Base-by-base conservation (phyloP, 2,888 invertebrate species). In the Pecten maximus region DNA sequence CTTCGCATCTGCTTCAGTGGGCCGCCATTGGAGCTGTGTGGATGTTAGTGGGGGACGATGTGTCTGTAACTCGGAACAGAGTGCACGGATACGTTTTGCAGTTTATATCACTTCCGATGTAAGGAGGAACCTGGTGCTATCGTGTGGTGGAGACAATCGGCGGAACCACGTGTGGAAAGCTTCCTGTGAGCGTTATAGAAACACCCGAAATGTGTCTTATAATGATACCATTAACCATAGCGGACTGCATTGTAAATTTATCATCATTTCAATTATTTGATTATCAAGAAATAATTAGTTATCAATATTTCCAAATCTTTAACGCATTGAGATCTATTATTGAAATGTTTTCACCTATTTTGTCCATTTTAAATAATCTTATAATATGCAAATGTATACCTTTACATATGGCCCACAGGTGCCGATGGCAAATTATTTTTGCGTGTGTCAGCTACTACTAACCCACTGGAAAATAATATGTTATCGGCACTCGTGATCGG, bases 91-190 rank as follows among this genome's bases (percentile, higher is more conserved):
- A 23, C 35, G 23, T 74, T 74, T 35, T 74, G 74, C 74, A 74
- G 74, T 35, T 74, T 35, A 74, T 35, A 35, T 35, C 8, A 35
- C 74, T 74, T 74, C 74, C 74, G 23, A 35, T 12, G 35, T 35
- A 10, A 35, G 74, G 74, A 74, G 74, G 74, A 74, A 28, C 35
- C 74, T 74, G 74, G 74, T 74, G 74, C 74, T 74, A 74, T 74
- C 28, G 4, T 35, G 35, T 74, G 74, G 35, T 10, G 35, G 23
- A 35, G 74, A 74, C 74, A 74, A 74, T 74, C 35, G 35, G 35
- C 50, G 50, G 50, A 54, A 54, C 50, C 50, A 19, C 4, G 12
- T 19, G 50, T 35, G 74, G 74, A 74, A 8, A 74, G 35, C 28
- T 35, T 28, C 74, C 74, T 35, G 35, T 74, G 28, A 74, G 74